phyloP scores from a whole-genome alignment of 2,113 vertebrate species.

The Engraulis encrasicolus region DNA sequence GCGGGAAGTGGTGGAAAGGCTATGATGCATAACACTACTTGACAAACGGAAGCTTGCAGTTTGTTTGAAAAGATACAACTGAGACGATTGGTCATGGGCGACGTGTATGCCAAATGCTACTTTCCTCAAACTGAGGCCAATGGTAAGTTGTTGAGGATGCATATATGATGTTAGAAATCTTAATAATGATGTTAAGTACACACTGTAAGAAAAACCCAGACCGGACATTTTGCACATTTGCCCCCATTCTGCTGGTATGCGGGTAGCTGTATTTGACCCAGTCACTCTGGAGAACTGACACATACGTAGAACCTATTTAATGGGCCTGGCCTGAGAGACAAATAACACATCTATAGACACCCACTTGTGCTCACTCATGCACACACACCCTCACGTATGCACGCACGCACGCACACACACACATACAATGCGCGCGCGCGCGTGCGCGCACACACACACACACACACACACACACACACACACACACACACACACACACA shows the following conservation, averaged over 20 bases:
- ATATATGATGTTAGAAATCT: not conserved
- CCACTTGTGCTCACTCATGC: not conserved
- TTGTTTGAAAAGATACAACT: too few species aligned
- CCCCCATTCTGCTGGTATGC: not conserved
- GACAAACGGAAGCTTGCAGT: too few species aligned
- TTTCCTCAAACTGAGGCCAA: not conserved
- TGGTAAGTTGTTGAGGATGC: not conserved
- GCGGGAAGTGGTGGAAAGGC: too few species aligned
- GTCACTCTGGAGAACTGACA: not conserved
- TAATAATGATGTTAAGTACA: not conserved
- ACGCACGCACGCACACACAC: not conserved
- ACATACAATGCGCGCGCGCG: too few species aligned
- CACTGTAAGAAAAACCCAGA: not conserved
- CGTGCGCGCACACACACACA: not conserved
- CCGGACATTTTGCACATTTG: not conserved
- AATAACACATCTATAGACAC: not conserved
- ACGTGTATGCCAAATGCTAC: too few species aligned
- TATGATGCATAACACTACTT: too few species aligned
- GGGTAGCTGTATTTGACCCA: not conserved
- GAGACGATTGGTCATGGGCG: too few species aligned
- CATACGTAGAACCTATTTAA: conserved; percentile 17
- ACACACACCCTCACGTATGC: not conserved
- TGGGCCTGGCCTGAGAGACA: not conserved
- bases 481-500: conserved; percentile 4
- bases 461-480: conserved; percentile 2